A percentile compares a stretch with the other conserved stretches of the same genome.
Conservation (phyloP, 2,113 vertebrate species). For the Tetrax tetrax region DNA sequence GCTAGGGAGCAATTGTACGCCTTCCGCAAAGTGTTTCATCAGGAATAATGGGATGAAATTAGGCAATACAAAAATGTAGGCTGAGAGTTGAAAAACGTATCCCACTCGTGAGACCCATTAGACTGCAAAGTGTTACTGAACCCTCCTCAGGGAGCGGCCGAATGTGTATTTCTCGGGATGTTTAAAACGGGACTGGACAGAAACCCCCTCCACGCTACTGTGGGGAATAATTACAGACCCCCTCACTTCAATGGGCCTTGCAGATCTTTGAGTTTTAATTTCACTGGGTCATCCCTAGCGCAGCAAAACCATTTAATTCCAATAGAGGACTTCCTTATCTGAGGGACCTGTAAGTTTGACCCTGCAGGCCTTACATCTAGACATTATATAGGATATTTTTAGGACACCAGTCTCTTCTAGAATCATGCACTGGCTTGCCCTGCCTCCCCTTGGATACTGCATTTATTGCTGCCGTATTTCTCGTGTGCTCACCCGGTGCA, state of each 20-base stretch:
- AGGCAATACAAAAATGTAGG: neutral
- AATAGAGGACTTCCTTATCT: neutral
- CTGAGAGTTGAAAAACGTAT: neutral
- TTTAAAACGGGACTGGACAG: neutral
- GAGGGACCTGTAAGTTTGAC: neutral
- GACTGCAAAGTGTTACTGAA: neutral
- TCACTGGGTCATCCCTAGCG: fast-evolving
- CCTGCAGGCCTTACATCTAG: neutral
- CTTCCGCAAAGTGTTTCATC: neutral
- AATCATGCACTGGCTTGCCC: neutral
- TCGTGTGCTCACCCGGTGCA: fast-evolving
- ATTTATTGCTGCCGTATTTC: neutral
- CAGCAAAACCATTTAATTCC: neutral
- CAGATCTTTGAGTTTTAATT: neutral
- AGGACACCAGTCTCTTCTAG: neutral
- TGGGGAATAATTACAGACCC: neutral
- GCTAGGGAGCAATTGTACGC: slow-evolving; percentile 4
- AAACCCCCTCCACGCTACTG: neutral
- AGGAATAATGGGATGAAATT: slow-evolving; percentile 16
- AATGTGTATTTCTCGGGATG: neutral
- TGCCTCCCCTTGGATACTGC: neutral
- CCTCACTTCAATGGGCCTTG: neutral
- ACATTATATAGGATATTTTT: neutral
- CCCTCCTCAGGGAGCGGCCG: fast-evolving
- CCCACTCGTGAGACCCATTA: neutral